These are phyloP conservation scores for Oceanites oceanicus DNA, from an alignment of 2,113 vertebrate genomes.

Conservation along the genomic window DNA sequence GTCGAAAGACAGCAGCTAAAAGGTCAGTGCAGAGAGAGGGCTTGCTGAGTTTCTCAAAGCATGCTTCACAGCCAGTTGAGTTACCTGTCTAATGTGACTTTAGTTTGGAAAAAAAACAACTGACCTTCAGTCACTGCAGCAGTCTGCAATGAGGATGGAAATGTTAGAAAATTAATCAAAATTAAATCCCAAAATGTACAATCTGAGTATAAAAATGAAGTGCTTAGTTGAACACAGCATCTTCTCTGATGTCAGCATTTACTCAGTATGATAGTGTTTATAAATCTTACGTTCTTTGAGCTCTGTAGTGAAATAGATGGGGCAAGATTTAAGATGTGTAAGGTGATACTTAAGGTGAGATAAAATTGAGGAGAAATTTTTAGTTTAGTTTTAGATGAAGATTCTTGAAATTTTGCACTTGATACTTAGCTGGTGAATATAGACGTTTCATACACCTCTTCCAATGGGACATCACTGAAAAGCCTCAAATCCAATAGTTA, in stretches of 20 bases:
- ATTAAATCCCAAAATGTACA: not conserved
- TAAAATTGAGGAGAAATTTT: not conserved
- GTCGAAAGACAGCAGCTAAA: not conserved
- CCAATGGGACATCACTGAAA: not conserved
- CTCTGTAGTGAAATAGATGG: not conserved
- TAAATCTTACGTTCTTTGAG: not conserved
- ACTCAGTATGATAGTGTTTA: not conserved
- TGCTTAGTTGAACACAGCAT: not conserved
- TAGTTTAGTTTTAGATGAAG: not conserved
- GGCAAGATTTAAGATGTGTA: not conserved
- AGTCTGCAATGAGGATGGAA: not conserved
- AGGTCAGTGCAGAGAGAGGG: not conserved
- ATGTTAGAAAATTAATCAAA: not conserved
- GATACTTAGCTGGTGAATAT: not conserved
- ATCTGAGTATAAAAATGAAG: not conserved
- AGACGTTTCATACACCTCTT: not conserved
- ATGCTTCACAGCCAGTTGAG: not conserved
- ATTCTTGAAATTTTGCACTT: not conserved
- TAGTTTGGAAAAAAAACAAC: not conserved
- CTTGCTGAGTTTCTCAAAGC: not conserved
- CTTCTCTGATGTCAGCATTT: not conserved
- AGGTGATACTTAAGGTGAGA: not conserved
- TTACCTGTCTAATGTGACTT: not conserved
- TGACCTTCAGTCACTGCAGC: not conserved
- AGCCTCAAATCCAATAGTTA: not conserved